Conservation (phyloP, 2,888 invertebrate species). For the Camptogramma bilineatum region DNA sequence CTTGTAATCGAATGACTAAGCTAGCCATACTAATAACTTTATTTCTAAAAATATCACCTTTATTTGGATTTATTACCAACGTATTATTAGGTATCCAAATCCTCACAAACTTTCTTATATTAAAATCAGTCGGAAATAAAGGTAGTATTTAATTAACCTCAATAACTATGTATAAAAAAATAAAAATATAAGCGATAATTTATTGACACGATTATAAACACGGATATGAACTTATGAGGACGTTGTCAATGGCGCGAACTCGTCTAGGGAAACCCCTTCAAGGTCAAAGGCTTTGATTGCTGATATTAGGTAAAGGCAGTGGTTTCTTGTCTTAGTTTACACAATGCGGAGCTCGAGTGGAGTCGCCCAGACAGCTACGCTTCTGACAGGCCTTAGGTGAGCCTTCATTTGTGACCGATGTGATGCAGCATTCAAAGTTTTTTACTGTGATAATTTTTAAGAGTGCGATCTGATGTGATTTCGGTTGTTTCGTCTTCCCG, state of each 20-base stretch:
- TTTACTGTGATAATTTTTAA: neutral
- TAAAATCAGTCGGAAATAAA: too few species aligned
- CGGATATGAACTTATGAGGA: conserved; percentile 36
- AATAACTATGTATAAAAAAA: too few species aligned
- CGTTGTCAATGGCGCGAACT: conserved; percentile 40
- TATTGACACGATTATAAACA: neutral
- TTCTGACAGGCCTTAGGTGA: conserved; percentile 74
- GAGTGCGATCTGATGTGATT: neutral
- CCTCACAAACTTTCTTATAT: too few species aligned
- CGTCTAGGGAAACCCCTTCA: conserved; percentile 59
- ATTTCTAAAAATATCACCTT: too few species aligned
- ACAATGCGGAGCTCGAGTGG: conserved; percentile 77
- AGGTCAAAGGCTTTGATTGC: conserved; percentile 62
- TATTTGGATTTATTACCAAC: too few species aligned
- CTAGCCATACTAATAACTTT: too few species aligned
- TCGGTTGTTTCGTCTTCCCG: neutral
- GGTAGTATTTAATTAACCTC: too few species aligned
- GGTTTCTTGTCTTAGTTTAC: conserved; percentile 68
- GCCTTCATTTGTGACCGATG: conserved; percentile 24
- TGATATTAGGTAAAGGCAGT: conserved; percentile 54
- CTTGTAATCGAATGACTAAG: too few species aligned
- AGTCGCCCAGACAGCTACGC: conserved; percentile 70
- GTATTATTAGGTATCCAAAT: too few species aligned
- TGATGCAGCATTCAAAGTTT: neutral
- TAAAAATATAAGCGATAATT: neutral